Base-by-base conservation (phyloP, 2,113 vertebrate genomes). In the Panthera uncia region DNA sequence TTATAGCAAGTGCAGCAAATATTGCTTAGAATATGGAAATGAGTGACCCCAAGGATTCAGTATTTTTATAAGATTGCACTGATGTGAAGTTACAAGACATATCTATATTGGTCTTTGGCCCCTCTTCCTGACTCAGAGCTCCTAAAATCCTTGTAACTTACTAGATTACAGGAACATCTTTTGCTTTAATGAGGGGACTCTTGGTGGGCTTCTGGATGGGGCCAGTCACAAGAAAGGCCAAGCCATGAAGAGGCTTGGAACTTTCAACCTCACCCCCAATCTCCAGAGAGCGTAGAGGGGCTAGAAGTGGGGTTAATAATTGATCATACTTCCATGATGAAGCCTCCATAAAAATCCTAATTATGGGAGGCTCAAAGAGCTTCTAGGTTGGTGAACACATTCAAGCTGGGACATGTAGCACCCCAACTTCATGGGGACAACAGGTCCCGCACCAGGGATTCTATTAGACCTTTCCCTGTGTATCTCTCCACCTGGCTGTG, bases 11-110 rank as follows among this genome's bases (percentile, higher is more conserved):
- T 16, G 4, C 19, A 61, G 23, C 19, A 96, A 93, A 84, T 88
- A 81, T 27, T 95, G 31, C n/a, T 74, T 71, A 73, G 55, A 84
- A 87, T 83, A 83, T 79, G 41, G 27, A 92, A 94, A 68, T 41
- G 14, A 68, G 27, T 50, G 52, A 94, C 13, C 11, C 12, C 18
- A 63, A 90, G 15, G 5, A 18, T 66, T 88, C 12, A 38, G 10
- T 23, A 1, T 3, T 14, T 93, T 73, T 66, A 55, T 41, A 3
- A 74, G 63, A 18, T 86, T 57, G 74, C 9, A 45, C 7, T 57
- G 48, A 45, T 68, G 11, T 78, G 36, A 79, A 15, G 19, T 71
- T 0, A 12, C 11, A 80, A 78, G 27, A 65, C n/a, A 7, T 36
- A 21, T 19, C 31, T 57, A 6, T 41, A 6, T 8, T 80, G 78